Evolutionary conservation across 1,140 invertebrate species (phyloP), one percentile per base, ranked within the genome.

Genomic region (Euwallacea fornicatus): DNA sequence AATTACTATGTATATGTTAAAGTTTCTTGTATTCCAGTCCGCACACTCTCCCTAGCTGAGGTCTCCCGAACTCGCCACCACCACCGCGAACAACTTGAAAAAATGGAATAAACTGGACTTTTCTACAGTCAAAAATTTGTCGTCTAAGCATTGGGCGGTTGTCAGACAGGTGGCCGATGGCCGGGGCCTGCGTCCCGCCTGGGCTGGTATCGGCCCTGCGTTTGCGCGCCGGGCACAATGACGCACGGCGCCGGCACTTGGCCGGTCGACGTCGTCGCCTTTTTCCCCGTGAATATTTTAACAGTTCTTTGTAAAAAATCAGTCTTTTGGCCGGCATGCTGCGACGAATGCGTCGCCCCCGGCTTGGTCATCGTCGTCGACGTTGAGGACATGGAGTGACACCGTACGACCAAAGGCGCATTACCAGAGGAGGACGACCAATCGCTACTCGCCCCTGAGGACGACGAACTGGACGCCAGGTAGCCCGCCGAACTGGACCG

Each of bases 401-500:
- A 81, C 6, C 81, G 79, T 53, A 82, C 76, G 61, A 81, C 80
- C 50, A 79, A 68, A 8, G 79, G 77, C 9, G 65, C 71, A 66
- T 69, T 73, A 3, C 74, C 74, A 42, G 68, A 65, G 41, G 73
- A 65, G 58, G 74, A 69, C 60, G 71, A 72, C 75, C 73, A 71
- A 62, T 76, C 74, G 66, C 74, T 75, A 53, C 73, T 75, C 13
- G 63, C 50, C 15, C 46, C 61, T 68, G 72, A 71, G n/a, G 75
- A 73, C 9, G 70, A 71, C 16, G 74, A 75, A 7, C 75, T 71
- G 8, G 76, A 76, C 72, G 76, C 80, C 70, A 84, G 74, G 44
- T 82, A 78, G 7, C 79, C 83, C 71, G 84, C 84, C 69, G 85
- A 88, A 78, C 83, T 85, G 58, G 87, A 88, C 72, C 87, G 82